A percentile compares a stretch with the other conserved stretches of the same genome.
These are phyloP conservation scores for Trichechus manatus DNA, from an alignment of 2,113 vertebrate species.

Conservation along the genomic window DNA sequence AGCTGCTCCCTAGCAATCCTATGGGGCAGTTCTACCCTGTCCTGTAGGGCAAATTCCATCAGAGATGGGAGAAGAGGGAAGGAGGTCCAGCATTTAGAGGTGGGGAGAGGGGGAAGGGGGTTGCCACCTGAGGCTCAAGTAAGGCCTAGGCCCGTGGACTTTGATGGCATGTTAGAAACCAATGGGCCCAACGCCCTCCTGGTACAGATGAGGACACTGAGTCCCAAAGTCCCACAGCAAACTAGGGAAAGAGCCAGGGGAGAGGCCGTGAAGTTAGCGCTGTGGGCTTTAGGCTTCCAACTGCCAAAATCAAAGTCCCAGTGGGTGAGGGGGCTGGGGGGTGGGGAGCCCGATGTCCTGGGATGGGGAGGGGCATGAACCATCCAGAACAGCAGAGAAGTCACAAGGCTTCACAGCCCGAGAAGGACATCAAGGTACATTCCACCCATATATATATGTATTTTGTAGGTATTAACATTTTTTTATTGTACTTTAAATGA, in stretches of 20 bases:
- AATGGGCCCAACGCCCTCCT: not conserved
- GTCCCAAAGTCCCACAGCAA: not conserved
- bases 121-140: not conserved
- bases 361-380: not conserved
- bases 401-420: not conserved
- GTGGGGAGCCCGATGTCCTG: no score
- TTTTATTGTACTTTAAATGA: no score
- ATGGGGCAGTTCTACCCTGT: no score
- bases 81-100: not conserved
- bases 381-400: not conserved
- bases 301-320: no score
- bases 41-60: not conserved
- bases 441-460: not conserved
- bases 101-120: fast-evolving
- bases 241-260: not conserved
- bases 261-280: not conserved
- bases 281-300: not conserved
- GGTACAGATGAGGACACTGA: not conserved
- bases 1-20: no score
- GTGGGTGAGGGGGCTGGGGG: not conserved
- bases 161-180: not conserved
- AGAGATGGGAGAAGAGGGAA: not conserved
- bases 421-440: not conserved
- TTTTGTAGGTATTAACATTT: no score
- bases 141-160: not conserved